phyloP scores from a whole-genome alignment of 2,888 invertebrate species.

The Biston betularia region DNA sequence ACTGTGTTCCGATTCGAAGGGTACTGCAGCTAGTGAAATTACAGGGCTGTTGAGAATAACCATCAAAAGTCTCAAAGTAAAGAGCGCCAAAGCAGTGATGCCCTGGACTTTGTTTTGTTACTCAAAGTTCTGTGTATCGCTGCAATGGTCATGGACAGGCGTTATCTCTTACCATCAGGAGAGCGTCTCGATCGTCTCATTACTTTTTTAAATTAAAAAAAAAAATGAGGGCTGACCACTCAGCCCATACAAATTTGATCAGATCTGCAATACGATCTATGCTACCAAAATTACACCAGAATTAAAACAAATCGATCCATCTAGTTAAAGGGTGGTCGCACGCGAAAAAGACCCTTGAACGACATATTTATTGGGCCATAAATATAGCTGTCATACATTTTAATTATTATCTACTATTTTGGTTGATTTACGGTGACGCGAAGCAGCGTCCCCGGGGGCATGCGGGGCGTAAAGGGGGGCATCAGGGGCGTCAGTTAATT shows the following conservation, averaged over 20 bases:
- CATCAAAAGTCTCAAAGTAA: no score
- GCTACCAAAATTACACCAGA: neutral
- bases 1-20: no score
- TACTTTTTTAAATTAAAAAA: no score
- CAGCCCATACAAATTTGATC: neutral
- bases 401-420: conserved; percentile 74
- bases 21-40: no score
- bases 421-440: conserved; percentile 54
- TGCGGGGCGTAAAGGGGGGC: conserved; percentile 34
- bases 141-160: no score
- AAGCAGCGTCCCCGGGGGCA: conserved; percentile 31
- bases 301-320: conserved; percentile 27
- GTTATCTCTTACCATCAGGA: no score
- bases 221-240: neutral
- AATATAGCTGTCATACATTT: conserved; percentile 73
- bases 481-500: conserved; percentile 54
- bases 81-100: no score
- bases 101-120: no score
- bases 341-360: conserved; percentile 54
- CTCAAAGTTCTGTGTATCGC: no score
- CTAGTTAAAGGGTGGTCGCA: conserved; percentile 36
- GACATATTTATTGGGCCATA: conserved; percentile 73
- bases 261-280: neutral
- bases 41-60: no score
- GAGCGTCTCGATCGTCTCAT: no score